phyloP scores from a whole-genome alignment of 2,113 vertebrate genomes.

The Atlantisia rogersi region DNA sequence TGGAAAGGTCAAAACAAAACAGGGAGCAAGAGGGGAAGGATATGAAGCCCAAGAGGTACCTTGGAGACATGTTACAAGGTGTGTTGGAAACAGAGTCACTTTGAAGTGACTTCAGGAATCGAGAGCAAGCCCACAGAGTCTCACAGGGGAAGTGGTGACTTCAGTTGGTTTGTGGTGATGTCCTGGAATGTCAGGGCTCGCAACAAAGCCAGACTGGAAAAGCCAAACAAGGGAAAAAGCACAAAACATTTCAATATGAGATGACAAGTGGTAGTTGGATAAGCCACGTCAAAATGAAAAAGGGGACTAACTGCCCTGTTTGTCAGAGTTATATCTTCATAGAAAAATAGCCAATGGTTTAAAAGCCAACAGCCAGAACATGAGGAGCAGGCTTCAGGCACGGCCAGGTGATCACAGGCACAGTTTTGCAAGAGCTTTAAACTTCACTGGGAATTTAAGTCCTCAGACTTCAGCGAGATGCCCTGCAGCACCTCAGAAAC shows the following conservation, averaged over 20 bases:
- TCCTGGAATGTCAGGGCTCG: not conserved
- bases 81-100: not conserved
- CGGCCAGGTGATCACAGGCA: not conserved
- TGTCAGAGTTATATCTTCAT: not conserved
- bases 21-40: not conserved
- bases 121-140: not conserved
- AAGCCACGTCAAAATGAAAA: not conserved
- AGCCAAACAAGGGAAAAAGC: not conserved
- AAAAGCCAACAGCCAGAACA: not conserved
- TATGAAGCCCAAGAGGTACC: not conserved
- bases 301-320: not conserved
- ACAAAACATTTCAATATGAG: not conserved
- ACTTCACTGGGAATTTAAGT: not conserved
- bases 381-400: not conserved
- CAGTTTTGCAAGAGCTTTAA: not conserved
- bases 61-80: not conserved
- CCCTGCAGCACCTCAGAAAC: not conserved
- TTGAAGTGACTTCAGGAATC: not conserved
- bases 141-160: accelerated
- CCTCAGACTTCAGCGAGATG: too few species aligned
- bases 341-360: not conserved
- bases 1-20: not conserved
- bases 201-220: not conserved
- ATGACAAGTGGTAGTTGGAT: not conserved
- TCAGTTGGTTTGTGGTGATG: not conserved